phyloP scores from a whole-genome alignment of 2,888 invertebrate species.

The Thysanoteuthis rhombus region DNA sequence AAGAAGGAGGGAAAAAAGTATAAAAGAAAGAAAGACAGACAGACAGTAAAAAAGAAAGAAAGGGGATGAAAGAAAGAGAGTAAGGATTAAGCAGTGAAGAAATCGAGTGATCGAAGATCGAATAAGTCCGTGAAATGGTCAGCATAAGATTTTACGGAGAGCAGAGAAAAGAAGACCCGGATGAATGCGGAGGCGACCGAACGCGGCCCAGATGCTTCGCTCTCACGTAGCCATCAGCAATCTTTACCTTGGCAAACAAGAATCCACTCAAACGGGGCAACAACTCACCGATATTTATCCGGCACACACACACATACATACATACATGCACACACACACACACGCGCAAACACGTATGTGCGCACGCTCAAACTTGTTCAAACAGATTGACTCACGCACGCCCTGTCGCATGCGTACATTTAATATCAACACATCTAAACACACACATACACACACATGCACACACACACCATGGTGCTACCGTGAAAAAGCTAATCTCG shows the following conservation, averaged over 20 bases:
- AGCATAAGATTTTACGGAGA: not conserved
- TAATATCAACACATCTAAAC: too few species aligned
- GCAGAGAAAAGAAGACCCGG: not conserved
- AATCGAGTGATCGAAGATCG: not conserved
- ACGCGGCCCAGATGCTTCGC: not conserved
- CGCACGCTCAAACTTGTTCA: too few species aligned
- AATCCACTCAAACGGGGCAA: not conserved
- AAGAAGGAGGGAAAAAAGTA: not conserved
- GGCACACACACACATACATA: not conserved
- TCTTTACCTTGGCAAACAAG: not conserved
- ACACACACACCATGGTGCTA: too few species aligned
- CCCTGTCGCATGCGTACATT: too few species aligned
- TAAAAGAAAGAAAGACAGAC: accelerated
- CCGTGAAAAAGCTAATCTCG: too few species aligned
- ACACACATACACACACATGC: too few species aligned
- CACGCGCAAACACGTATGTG: too few species aligned
- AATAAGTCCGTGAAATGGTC: not conserved
- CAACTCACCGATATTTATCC: not conserved
- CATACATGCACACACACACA: not conserved
- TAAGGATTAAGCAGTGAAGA: not conserved
- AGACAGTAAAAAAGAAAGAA: not conserved
- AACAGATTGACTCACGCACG: too few species aligned
- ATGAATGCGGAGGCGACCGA: not conserved
- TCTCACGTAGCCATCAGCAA: not conserved
- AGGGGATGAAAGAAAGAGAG: not conserved